Evolutionary conservation across 2,888 invertebrate genomes (phyloP), one percentile per base, ranked within the genome.

Genomic region (Branchinecta sandiegonensis): DNA sequence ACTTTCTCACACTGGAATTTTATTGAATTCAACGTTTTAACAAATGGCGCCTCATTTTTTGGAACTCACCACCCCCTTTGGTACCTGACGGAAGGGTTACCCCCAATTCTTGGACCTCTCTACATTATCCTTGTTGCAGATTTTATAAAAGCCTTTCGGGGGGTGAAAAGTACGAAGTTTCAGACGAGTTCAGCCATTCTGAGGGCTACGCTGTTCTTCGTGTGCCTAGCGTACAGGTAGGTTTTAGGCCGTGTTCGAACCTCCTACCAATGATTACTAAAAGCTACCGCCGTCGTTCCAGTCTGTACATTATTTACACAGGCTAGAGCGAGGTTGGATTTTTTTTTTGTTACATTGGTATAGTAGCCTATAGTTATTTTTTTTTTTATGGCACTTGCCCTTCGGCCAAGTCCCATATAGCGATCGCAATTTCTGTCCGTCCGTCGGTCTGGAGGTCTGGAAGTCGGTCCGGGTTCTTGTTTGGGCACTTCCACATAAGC

Each of bases 11-110:
- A 56, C 1, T 56, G 56, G 56, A 56, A 56, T 56, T 56, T 56
- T 56, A 56, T 56, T 10, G 17, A 56, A 10, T 56, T 56, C 56
- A 56, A 56, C 10, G 56, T 56, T 56, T 17, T 56, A 8, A 56
- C 17, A 17, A 17, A 17, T 9, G 56, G 56, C 17, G 56, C 56
- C n/a, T n/a, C 56, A 56, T 56, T 56, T 56, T 56, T 56, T 56
- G 56, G 56, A 56, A 56, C 56, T 14, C 56, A 56, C 17, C 56
- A 56, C 56, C 17, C 14, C 56, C 56, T 56, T n/a, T 56, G 56
- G 56, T 56, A 56, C 17, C 56, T 56, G 8, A 56, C 10, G 8
- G 56, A 56, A 56, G 56, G 56, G 17, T 17, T 56, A 17, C 56
- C 56, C n/a, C 56, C 56, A 14, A 14, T 56, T 14, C 17, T 56